A percentile compares a stretch with the other conserved stretches of the same genome.
These are phyloP conservation scores for Peromyscus californicus DNA, from an alignment of 2,113 vertebrate species.

Conservation along the genomic window DNA sequence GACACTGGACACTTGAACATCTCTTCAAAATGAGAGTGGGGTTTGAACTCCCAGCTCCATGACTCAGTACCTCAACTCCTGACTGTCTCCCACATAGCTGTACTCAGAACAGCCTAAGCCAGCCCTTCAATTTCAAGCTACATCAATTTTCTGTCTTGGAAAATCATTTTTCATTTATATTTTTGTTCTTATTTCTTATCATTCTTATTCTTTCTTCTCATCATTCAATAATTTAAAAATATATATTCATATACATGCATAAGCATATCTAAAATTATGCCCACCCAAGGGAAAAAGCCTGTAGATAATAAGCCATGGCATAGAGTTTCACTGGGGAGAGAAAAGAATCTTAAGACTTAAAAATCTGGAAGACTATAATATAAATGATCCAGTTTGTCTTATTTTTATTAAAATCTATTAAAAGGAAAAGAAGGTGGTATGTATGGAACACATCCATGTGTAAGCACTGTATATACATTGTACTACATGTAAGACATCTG, in stretches of 20 bases:
- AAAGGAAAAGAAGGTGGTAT: background rate
- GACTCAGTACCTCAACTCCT: background rate
- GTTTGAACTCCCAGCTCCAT: rapidly evolving
- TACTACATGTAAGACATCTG: background rate
- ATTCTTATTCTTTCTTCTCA: background rate
- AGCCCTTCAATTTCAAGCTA: background rate
- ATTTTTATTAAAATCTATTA: background rate
- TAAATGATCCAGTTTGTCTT: background rate
- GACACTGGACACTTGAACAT: background rate
- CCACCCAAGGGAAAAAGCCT: background rate
- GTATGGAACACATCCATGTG: background rate
- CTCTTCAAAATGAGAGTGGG: too few relatives aligned
- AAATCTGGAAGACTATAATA: background rate
- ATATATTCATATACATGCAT: background rate
- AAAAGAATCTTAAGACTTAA: background rate
- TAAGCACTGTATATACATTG: background rate
- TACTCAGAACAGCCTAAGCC: background rate
- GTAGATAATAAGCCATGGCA: background rate
- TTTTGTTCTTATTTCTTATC: background rate
- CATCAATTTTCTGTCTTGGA: background rate
- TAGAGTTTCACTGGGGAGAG: background rate
- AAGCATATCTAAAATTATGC: background rate
- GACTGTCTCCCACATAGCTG: too few relatives aligned
- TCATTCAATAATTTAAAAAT: background rate
- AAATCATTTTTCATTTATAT: background rate